Base-by-base conservation (phyloP, 2,888 invertebrate species). In the Gonocerus acuteangulatus region DNA sequence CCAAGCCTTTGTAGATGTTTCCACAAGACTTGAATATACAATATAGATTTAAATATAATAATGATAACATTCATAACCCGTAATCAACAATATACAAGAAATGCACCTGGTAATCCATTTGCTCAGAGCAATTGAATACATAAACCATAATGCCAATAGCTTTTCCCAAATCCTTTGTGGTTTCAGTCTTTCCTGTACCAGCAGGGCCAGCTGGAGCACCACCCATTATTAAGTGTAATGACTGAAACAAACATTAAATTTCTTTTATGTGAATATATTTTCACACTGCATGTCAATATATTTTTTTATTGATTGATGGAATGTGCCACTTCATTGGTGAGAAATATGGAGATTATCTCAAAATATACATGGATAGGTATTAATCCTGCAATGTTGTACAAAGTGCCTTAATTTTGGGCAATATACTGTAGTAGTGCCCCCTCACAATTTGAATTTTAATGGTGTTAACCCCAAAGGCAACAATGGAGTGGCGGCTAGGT, bases 131-230 rank as follows among this genome's bases (percentile, higher is more conserved):
- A 74, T 95, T 95, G 76, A 94, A 94, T n/a, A 95, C 95, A 70
- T 95, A 95, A 4, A 95, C 95, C 93, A 95, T 93, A 72, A 95
- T 87, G 42, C 95, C 95, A 2, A 95, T 79, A 11, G 94, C 93
- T 72, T 92, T 82, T 1, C 95, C 95, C 68, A 95, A 78, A 78
- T 95, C 95, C 75, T 95, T 95, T 0, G 95, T 95, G 0, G 95
- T 95, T 77, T 95, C 95, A 0, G 95, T 95, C 78, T 95, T 95
- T 1, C 95, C 95, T 0, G 95, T 95, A 57, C 92, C 93, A 7
- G 95, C 95, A 0, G 95, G 95, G 0, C 95, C 94, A 1, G 94
- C 94, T 0, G 95, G 95, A 1, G 95, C 95, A n/a, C 95, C 94
- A 54, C 95, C 95, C 94, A 95, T 94, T 63, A 91, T 82, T 70